These are phyloP conservation scores for Sebastes cheni DNA, from an alignment of 2,797 vertebrate genomes.

Conservation along the genomic window DNA sequence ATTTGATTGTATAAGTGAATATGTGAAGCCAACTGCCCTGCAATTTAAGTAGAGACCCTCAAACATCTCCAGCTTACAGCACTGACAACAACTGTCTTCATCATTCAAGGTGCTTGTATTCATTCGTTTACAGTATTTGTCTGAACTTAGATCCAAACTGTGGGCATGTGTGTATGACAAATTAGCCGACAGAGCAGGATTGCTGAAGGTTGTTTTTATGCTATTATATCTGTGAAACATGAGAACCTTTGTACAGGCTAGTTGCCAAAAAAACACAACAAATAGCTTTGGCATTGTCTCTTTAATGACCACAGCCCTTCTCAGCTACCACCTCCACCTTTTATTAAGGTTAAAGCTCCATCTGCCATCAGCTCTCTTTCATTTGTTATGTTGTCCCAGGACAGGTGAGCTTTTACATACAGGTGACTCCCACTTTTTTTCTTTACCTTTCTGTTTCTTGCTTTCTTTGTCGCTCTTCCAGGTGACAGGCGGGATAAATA, in stretches of 20 bases:
- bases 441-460: constrained; percentile 15
- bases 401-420: constrained; percentile 71
- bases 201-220: background rate
- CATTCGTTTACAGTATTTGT: background rate
- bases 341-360: constrained; percentile 32
- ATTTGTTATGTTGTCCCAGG: constrained; percentile 13
- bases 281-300: background rate
- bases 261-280: background rate
- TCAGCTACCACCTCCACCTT: constrained; percentile 1
- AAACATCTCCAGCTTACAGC: background rate
- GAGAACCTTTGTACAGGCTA: background rate
- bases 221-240: background rate
- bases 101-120: background rate
- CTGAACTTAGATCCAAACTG: background rate
- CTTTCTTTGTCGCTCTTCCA: constrained; percentile 41
- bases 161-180: background rate
- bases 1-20: background rate
- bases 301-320: background rate
- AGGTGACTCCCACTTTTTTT: constrained; percentile 53
- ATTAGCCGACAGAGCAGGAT: background rate
- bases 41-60: background rate
- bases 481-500: constrained; percentile 44
- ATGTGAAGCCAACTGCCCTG: background rate
- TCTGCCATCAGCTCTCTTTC: constrained; percentile 39
- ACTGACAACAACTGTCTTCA: background rate